phyloP scores from a whole-genome alignment of 2,113 vertebrate genomes.

The Phalacrocorax aristotelis region DNA sequence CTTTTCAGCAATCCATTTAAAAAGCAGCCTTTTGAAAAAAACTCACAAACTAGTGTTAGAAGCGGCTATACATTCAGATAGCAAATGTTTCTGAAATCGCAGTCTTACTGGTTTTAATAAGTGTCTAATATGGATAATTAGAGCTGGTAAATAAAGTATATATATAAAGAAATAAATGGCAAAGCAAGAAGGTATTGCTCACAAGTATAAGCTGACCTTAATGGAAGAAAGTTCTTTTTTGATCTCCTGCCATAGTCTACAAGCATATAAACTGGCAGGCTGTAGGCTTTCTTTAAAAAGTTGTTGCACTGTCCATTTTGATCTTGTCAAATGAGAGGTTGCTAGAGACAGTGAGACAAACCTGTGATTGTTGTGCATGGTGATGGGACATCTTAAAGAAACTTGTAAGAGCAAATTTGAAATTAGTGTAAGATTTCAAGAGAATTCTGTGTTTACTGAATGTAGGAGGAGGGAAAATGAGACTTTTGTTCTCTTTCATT shows the following conservation, averaged over 20 bases:
- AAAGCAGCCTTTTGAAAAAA: neutral
- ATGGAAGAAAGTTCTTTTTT: neutral
- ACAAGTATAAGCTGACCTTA: neutral
- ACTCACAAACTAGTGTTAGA: neutral
- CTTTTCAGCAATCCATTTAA: neutral
- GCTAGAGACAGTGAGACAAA: neutral
- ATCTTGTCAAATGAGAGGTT: neutral
- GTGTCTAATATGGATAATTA: neutral
- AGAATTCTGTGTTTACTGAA: neutral
- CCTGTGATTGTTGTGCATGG: neutral
- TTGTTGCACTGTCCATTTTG: neutral
- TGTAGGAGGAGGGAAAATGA: neutral
- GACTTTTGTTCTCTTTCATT: neutral
- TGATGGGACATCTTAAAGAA: neutral
- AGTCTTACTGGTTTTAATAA: neutral
- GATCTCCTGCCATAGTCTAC: neutral
- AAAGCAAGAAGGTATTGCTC: neutral
- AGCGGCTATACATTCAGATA: neutral
- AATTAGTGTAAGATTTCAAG: neutral
- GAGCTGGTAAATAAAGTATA: neutral
- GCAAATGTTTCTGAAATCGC: neutral
- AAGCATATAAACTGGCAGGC: neutral
- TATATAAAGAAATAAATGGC: neutral
- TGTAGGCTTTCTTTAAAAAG: neutral
- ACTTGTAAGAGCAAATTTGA: neutral